phyloP scores from a whole-genome alignment of 2,888 invertebrate species.

The Amphipoea lucens region DNA sequence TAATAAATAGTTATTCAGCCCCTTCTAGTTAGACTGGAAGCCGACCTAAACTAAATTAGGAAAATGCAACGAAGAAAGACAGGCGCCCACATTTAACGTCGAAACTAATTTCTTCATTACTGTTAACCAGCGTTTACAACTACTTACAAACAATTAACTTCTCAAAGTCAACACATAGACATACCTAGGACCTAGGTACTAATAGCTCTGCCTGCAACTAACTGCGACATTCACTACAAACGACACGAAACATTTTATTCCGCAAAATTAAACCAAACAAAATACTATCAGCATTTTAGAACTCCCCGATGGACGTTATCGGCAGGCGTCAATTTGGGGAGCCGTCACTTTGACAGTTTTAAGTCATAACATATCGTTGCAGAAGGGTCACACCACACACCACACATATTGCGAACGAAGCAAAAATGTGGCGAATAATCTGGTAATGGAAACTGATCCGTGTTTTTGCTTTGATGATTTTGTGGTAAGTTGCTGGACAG shows the following conservation, averaged over 20 bases:
- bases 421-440: neutral
- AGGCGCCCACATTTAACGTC: conserved; percentile 34
- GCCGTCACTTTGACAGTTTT: conserved; percentile 76
- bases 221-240: conserved; percentile 36
- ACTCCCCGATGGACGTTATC: conserved; percentile 76
- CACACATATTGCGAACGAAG: neutral
- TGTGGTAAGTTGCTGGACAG: neutral
- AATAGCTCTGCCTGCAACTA: conserved; percentile 38
- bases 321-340: conserved; percentile 76
- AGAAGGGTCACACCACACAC: conserved; percentile 48
- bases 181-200: conserved; percentile 14
- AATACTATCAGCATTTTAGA: conserved; percentile 71
- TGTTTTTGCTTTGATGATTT: neutral
- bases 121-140: conserved; percentile 8
- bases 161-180: conserved; percentile 29
- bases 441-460: neutral
- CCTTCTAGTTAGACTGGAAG: neutral
- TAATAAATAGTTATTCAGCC: neutral
- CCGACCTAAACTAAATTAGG: neutral
- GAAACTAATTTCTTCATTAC: conserved; percentile 53
- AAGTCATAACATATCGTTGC: conserved; percentile 41
- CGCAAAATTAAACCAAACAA: conserved; percentile 61
- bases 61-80: conserved; percentile 29
- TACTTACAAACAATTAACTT: conserved; percentile 46
- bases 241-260: conserved; percentile 53